Conservation (phyloP, 1,140 invertebrate species). For the Drosophila ironensis region DNA sequence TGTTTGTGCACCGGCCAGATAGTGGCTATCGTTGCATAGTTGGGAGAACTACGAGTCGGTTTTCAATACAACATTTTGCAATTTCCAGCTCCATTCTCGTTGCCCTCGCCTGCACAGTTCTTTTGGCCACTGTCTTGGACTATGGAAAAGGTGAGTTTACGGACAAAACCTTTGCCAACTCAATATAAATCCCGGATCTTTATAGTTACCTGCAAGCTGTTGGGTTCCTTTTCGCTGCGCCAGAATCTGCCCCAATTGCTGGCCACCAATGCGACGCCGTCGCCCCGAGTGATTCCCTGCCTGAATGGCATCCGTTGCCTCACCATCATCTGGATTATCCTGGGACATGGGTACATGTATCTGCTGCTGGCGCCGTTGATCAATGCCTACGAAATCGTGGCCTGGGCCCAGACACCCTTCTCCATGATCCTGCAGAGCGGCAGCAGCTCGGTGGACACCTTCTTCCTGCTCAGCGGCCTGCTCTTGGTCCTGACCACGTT, state of each 20-base stretch:
- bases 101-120: constrained; percentile 13
- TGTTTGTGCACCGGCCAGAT: too few species aligned
- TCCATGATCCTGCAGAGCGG: constrained; percentile 85
- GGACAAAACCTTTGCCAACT: not conserved
- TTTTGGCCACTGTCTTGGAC: constrained; percentile 50
- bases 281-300: constrained; percentile 80
- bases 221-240: constrained; percentile 42
- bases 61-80: too few species aligned
- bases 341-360: constrained; percentile 84
- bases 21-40: too few species aligned
- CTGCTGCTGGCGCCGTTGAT: constrained; percentile 50
- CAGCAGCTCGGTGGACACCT: constrained; percentile 86
- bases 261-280: not conserved
- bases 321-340: constrained; percentile 86
- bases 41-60: too few species aligned
- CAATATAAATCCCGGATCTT: not conserved
- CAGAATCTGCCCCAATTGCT: constrained; percentile 53
- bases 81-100: constrained; percentile 27
- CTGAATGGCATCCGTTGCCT: constrained; percentile 85
- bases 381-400: constrained; percentile 41
- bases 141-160: constrained; percentile 34
- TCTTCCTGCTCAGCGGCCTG: constrained; percentile 87
- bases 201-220: constrained; percentile 15
- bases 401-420: constrained; percentile 82
- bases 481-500: constrained; percentile 86